Percentiles rank a stretch among this genome's conserved stretches.
These are phyloP conservation scores for Epinephelus malabaricus DNA, from an alignment of 2,797 vertebrate species.

Conservation along the genomic window DNA sequence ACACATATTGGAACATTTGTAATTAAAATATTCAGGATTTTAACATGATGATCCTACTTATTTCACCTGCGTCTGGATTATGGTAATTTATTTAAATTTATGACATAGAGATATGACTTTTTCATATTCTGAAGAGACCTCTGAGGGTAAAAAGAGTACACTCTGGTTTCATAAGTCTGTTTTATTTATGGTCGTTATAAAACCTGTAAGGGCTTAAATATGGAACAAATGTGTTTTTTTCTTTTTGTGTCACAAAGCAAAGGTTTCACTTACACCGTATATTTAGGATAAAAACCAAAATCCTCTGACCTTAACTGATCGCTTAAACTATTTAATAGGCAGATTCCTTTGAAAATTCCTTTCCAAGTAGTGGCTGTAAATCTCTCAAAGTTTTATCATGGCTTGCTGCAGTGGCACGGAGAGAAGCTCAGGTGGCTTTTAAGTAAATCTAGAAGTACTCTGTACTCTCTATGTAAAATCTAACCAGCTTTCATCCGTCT, in stretches of 20 bases:
- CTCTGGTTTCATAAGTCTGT: background rate
- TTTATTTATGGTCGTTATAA: constrained; percentile 13
- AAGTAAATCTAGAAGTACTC: constrained; percentile 12
- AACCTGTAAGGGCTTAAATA: background rate
- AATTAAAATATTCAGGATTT: background rate
- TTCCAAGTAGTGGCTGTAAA: constrained; percentile 38
- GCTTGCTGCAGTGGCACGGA: background rate
- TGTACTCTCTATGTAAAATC: background rate
- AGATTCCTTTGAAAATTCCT: constrained; percentile 31
- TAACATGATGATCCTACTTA: background rate
- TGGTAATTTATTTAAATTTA: constrained; percentile 11
- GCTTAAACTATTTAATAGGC: constrained; percentile 9
- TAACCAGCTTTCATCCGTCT: background rate
- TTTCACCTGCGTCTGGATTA: background rate
- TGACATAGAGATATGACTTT: background rate
- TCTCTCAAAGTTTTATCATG: background rate
- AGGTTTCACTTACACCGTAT: background rate
- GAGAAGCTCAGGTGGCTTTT: constrained; percentile 21
- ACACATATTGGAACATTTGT: background rate
- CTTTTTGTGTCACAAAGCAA: background rate
- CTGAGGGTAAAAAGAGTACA: background rate
- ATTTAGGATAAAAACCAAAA: background rate
- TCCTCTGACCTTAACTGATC: constrained; percentile 9
- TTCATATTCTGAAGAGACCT: background rate
- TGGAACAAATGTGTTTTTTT: background rate